Base-by-base conservation (phyloP, 2,797 vertebrate genomes). In the Galagoides demidoff region DNA sequence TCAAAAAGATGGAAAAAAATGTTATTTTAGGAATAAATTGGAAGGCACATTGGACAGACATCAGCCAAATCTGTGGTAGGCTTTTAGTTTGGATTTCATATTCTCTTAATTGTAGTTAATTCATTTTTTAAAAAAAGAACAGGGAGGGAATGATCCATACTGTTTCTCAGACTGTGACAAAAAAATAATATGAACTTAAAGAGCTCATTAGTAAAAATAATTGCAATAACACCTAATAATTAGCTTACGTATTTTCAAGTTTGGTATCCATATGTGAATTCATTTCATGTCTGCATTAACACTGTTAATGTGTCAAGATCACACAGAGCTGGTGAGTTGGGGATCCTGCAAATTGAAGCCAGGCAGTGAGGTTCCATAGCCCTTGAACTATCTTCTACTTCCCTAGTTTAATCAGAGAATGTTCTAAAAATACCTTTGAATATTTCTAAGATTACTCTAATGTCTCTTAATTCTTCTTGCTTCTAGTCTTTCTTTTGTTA, bases 11-110 rank as follows among this genome's bases (percentile, higher is more conserved):
- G 66, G 83, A 45, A 92, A 91, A 81, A 81, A n/a, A 43, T 14
- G 45, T 90, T 90, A 64, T 92, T 73, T 87, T 93, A 89, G 34
- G 25, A 82, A 39, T 96, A 82, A 92, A 5, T 39, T 93, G 59
- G 22, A 95, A 90, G 27, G 31, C 39, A 22, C 39, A 59, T 84
- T 79, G 25, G 52, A 64, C 77, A 94, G 73, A 86, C 89, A 92
- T 95, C 55, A 92, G 29, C 22, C 7, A 25, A 78, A 49, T 71
- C 66, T 64, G 2, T 85, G 45, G 64, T 73, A 66, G 73, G 63
- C 74, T 93, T 90, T 92, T 71, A 77, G 70, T 90, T 90, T 66
- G 37, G 25, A 77, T 88, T 90, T 82, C 34, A 49, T 77, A 16
- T 85, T 91, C 31, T 52, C 27, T 3, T 81, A 81, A 29, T 5